A percentile compares a stretch with the other conserved stretches of the same genome.
Evolutionary conservation across 2,113 vertebrate species (phyloP).

Genomic region (Sialia sialis): DNA sequence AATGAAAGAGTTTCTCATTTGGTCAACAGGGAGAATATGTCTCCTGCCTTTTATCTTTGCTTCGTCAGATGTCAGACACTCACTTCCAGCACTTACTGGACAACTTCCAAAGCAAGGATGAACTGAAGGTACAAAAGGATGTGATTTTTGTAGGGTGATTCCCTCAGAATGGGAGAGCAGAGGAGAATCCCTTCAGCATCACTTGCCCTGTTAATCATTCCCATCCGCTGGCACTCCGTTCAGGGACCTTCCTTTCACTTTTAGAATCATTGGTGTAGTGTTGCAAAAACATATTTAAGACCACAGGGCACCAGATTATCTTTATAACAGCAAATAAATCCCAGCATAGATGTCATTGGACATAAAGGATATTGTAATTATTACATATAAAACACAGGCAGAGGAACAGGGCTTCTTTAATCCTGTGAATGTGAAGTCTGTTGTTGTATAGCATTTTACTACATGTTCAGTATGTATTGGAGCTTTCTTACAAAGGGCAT

Average conservation of each 20-base stretch:
- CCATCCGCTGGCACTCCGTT: not conserved
- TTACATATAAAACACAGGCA: not conserved
- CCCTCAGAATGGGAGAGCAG: not conserved
- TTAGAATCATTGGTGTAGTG: not conserved
- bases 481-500: not conserved
- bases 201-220: not conserved
- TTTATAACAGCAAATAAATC: not conserved
- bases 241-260: not conserved
- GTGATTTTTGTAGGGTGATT: not conserved
- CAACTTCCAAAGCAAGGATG: slow-evolving; percentile 98
- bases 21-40: slow-evolving; percentile 92
- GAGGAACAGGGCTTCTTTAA: not conserved
- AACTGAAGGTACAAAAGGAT: slow-evolving; percentile 85
- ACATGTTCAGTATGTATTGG: not conserved
- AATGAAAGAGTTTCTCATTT: slow-evolving; percentile 50
- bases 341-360: not conserved
- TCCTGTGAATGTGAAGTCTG: not conserved
- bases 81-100: slow-evolving; percentile 95
- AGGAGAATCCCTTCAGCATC: not conserved
- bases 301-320: not conserved
- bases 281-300: not conserved
- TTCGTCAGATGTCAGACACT: slow-evolving; percentile 96
- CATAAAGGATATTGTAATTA: not conserved
- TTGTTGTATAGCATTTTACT: not conserved
- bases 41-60: slow-evolving; percentile 94